Conservation (phyloP, 2,888 invertebrate genomes). For the Aleiodes alternator region DNA sequence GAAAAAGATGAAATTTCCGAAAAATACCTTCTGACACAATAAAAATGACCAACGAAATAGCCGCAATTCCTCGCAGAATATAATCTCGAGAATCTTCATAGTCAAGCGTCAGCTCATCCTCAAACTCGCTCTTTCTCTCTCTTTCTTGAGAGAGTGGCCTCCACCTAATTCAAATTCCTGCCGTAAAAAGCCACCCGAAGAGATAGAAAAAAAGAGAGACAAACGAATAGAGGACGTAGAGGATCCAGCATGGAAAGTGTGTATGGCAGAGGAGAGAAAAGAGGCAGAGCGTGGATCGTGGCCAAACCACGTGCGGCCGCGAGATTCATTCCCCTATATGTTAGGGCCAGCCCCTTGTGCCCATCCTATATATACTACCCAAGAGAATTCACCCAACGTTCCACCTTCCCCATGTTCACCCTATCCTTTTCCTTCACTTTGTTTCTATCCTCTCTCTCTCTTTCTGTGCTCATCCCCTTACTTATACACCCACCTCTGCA, state of each 20-base stretch:
- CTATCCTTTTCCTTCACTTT: constrained; percentile 47
- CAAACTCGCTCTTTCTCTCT: constrained; percentile 50
- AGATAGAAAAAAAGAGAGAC: constrained; percentile 17
- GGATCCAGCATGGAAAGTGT: constrained; percentile 55
- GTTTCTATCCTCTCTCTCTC: constrained; percentile 39
- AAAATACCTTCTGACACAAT: too few relatives aligned
- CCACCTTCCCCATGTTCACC: constrained; percentile 45
- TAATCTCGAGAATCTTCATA: constrained; percentile 59
- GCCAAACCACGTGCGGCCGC: constrained; percentile 73
- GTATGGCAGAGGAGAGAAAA: constrained; percentile 46
- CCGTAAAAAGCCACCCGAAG: constrained; percentile 18
- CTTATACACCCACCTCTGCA: constrained; percentile 34
- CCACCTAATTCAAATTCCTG: constrained; percentile 73
- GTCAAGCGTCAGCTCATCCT: constrained; percentile 60
- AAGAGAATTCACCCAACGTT: constrained; percentile 49
- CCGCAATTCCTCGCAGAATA: too few relatives aligned
- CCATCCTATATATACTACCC: constrained; percentile 50
- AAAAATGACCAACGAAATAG: too few relatives aligned
- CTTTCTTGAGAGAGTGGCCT: constrained; percentile 60
- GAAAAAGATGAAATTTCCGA: too few relatives aligned
- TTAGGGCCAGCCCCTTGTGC: constrained; percentile 64
- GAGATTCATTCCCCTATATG: constrained; percentile 73
- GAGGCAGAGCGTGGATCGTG: constrained; percentile 69
- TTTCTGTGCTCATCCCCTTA: constrained; percentile 42
- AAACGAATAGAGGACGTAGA: constrained; percentile 53